phyloP scores from a whole-genome alignment of 2,888 invertebrate species.

The Ptychoptera albimana region DNA sequence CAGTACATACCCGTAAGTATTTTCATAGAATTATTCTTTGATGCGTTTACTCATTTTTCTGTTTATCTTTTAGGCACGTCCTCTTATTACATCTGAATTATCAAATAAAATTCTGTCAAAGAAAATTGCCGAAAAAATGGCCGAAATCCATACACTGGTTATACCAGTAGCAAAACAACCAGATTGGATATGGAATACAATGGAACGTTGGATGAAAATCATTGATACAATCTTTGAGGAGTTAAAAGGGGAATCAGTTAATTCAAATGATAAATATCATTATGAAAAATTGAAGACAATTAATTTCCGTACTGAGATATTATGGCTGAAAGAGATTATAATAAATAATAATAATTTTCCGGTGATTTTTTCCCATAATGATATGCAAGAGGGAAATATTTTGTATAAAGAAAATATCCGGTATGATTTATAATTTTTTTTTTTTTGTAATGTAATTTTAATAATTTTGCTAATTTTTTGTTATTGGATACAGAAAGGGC shows the following conservation, averaged over 20 bases:
- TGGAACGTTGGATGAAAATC: conserved; percentile 57
- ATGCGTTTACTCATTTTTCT: conserved; percentile 4
- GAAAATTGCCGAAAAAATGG: conserved; percentile 86
- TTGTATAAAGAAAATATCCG: conserved; percentile 29
- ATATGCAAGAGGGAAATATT: conserved; percentile 75
- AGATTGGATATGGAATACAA: conserved; percentile 85
- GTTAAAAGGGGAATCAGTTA: conserved; percentile 8
- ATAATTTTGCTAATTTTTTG: neutral
- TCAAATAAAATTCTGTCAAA: conserved; percentile 60
- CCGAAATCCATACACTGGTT: conserved; percentile 79
- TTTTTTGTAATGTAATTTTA: conserved; percentile 1
- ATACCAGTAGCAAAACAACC: conserved; percentile 95
- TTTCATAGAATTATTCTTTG: neutral
- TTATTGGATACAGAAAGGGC: neutral
- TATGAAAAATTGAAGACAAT: conserved; percentile 28
- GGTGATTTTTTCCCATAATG: conserved; percentile 89
- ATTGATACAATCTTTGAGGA: conserved; percentile 32
- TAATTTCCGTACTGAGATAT: conserved; percentile 48
- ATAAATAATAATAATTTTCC: conserved; percentile 48
- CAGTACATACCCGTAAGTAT: conserved; percentile 76
- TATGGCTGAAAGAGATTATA: conserved; percentile 47
- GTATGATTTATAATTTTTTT: conserved; percentile 1
- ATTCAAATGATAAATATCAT: conserved; percentile 8
- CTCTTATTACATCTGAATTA: conserved; percentile 68
- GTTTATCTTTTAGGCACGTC: conserved; percentile 53